A percentile compares a stretch with the other conserved stretches of the same genome.
Conservation (phyloP, 2,797 vertebrate species). For the Sitta carolinensis region DNA sequence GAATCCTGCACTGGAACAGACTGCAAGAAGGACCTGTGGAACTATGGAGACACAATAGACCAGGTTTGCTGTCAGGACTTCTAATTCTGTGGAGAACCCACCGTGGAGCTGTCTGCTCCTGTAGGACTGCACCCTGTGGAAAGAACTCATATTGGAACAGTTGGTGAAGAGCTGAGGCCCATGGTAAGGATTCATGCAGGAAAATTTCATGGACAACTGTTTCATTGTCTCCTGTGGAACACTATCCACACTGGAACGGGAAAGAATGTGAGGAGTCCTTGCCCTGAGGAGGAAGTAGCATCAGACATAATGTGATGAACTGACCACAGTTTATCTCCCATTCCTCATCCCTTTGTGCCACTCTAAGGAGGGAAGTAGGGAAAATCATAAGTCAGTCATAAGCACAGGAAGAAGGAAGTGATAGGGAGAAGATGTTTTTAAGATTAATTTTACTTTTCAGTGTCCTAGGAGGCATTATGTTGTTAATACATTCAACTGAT, state of each 20-base stretch:
- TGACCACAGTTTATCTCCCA: background rate
- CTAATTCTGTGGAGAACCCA: background rate
- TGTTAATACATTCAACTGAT: background rate
- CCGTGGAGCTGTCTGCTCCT: background rate
- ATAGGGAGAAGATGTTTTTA: background rate
- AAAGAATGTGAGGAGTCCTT: background rate
- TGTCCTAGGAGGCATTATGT: background rate
- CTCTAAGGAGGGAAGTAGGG: background rate
- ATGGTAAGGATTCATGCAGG: background rate
- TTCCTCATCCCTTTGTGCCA: background rate
- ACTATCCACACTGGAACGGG: background rate
- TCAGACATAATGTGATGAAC: background rate
- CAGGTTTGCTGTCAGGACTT: background rate
- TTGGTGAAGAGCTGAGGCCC: background rate
- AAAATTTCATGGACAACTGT: background rate
- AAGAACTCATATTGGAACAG: background rate
- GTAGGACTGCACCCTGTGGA: background rate
- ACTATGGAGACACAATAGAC: background rate
- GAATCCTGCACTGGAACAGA: background rate
- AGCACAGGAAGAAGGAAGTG: background rate
- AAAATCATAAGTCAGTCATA: background rate
- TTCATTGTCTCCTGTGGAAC: background rate
- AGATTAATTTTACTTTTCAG: background rate
- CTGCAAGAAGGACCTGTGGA: background rate
- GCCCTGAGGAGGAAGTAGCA: background rate